Evolutionary conservation across 2,888 invertebrate species (phyloP).

Genomic region (Lithophane ornitopus): DNA sequence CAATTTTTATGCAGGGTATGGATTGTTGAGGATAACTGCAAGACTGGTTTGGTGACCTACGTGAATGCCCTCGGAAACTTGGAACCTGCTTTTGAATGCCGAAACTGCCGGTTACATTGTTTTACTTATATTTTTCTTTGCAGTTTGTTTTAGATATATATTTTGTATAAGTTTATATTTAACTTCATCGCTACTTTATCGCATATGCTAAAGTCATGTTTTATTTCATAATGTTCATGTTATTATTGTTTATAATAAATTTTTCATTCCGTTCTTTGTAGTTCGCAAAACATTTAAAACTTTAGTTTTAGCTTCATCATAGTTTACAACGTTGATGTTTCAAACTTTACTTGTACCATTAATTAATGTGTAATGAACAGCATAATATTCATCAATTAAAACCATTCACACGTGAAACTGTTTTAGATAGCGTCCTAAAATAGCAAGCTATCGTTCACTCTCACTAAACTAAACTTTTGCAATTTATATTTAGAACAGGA

Average conservation of each 20-base stretch:
- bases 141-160: neutral
- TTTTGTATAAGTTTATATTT: slow-evolving; percentile 8
- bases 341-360: neutral
- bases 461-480: slow-evolving; percentile 17
- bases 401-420: slow-evolving; percentile 12
- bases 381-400: slow-evolving; percentile 13
- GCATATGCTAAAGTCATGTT: neutral
- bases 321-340: neutral
- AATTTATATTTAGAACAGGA: slow-evolving; percentile 4
- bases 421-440: slow-evolving; percentile 5
- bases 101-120: neutral
- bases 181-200: neutral
- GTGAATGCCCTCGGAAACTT: neutral
- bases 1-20: neutral
- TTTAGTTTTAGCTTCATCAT: slow-evolving; percentile 48
- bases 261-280: neutral
- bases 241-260: slow-evolving; percentile 4
- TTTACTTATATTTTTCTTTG: neutral
- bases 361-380: slow-evolving; percentile 25
- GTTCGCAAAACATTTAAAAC: slow-evolving; percentile 14
- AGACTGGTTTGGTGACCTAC: slow-evolving; percentile 32
- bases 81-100: neutral
- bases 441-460: slow-evolving; percentile 9
- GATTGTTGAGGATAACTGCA: neutral
- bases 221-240: neutral